These are phyloP conservation scores for Euclidia mi DNA, from an alignment of 2,888 invertebrate genomes.

Conservation along the genomic window DNA sequence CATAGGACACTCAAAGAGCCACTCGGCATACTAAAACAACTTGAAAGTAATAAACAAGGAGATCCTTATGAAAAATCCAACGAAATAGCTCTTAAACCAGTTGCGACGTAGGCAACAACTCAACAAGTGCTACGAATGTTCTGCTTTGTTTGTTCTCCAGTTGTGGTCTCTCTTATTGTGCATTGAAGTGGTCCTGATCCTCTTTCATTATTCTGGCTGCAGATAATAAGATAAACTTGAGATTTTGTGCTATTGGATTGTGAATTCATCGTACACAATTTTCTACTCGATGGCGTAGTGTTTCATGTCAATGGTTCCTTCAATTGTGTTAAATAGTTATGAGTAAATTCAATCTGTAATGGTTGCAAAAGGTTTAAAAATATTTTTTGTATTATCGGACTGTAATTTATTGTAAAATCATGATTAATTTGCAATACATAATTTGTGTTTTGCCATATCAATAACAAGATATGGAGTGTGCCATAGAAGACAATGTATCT, in stretches of 20 bases:
- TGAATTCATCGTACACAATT: slow-evolving; percentile 1
- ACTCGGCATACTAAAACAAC: slow-evolving; percentile 32
- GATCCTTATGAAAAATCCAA: slow-evolving; percentile 41
- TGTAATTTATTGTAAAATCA: too few relatives aligned
- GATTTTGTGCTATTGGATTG: slow-evolving; percentile 11
- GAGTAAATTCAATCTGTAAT: too few relatives aligned
- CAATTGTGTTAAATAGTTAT: too few relatives aligned
- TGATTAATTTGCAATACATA: too few relatives aligned
- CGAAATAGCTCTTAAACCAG: slow-evolving; percentile 37
- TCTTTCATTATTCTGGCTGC: slow-evolving; percentile 21
- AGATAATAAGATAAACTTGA: slow-evolving; percentile 27
- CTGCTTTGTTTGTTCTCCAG: slow-evolving; percentile 36
- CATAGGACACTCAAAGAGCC: slow-evolving; percentile 23
- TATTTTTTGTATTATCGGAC: too few relatives aligned
- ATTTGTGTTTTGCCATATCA: too few relatives aligned
- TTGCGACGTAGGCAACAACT: slow-evolving; percentile 23
- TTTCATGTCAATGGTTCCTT: background rate
- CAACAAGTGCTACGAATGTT: slow-evolving; percentile 50
- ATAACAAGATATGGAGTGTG: too few relatives aligned
- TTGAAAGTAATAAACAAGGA: slow-evolving; percentile 47
- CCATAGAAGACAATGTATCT: too few relatives aligned
- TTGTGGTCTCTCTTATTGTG: slow-evolving; percentile 33
- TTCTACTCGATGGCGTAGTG: background rate
- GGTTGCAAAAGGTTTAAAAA: too few relatives aligned
- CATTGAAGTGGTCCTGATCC: slow-evolving; percentile 23